phyloP scores from a whole-genome alignment of 2,888 invertebrate species.

The Cheilosia impressa region DNA sequence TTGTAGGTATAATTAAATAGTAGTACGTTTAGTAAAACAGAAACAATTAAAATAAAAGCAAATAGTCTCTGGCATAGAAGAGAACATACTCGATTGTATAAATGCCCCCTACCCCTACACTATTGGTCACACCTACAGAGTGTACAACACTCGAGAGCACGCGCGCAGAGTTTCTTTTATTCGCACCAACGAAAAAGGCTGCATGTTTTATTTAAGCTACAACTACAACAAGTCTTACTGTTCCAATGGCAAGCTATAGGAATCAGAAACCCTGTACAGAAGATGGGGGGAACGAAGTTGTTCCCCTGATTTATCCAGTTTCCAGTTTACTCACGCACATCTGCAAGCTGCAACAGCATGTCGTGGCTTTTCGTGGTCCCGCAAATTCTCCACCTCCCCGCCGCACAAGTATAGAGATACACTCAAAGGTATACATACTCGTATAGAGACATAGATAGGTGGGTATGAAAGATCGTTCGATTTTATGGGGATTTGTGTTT shows the following conservation, averaged over 20 bases:
- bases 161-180: slow-evolving; percentile 15
- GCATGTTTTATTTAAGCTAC: background rate
- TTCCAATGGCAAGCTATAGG: background rate
- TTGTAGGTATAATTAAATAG: too few species aligned
- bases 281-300: slow-evolving; percentile 10
- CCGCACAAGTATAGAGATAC: slow-evolving; percentile 3
- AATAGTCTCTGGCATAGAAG: too few species aligned
- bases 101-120: background rate
- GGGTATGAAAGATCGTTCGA: slow-evolving; percentile 50
- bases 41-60: too few species aligned
- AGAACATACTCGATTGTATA: background rate
- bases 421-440: slow-evolving; percentile 17
- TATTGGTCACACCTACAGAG: background rate
- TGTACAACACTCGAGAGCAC: slow-evolving; percentile 11
- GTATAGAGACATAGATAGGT: slow-evolving; percentile 13
- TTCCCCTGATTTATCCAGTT: slow-evolving; percentile 62
- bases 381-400: slow-evolving; percentile 13
- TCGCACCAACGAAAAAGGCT: slow-evolving; percentile 2
- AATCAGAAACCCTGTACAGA: background rate
- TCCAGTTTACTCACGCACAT: slow-evolving; percentile 59
- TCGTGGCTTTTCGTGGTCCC: slow-evolving; percentile 44
- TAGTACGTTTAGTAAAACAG: too few species aligned
- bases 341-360: slow-evolving; percentile 34
- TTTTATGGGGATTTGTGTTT: slow-evolving; percentile 67
- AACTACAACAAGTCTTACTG: background rate